Conservation (phyloP, 2,113 vertebrate species). For the Misgurnus mizolepis region DNA sequence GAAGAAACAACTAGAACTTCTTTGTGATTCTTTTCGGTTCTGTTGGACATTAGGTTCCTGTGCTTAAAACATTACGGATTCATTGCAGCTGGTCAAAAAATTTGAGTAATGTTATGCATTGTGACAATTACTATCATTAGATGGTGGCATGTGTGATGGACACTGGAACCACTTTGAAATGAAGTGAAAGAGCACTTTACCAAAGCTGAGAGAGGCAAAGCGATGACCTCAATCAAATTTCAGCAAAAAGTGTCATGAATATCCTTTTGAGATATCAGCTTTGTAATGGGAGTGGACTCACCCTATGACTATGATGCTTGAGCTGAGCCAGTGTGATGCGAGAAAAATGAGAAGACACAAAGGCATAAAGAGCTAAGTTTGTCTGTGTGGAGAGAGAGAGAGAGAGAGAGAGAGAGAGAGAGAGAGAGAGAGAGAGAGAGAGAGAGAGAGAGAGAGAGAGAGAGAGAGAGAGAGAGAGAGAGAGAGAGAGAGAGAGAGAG, state of each 20-base stretch:
- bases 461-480: constrained; percentile 16
- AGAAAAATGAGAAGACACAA: background rate
- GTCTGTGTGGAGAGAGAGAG: background rate
- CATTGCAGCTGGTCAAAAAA: background rate
- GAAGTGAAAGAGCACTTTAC: background rate
- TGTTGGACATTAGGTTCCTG: background rate
- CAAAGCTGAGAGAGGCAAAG: background rate
- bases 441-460: background rate
- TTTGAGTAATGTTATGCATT: background rate
- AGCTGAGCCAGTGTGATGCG: background rate
- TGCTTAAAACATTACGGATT: background rate
- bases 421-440: background rate
- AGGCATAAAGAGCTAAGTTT: background rate
- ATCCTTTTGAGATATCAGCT: background rate
- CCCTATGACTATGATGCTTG: background rate
- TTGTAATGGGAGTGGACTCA: background rate
- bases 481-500: constrained; percentile 18
- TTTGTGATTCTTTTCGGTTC: background rate
- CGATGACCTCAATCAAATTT: background rate
- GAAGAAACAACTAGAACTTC: background rate
- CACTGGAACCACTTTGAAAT: background rate
- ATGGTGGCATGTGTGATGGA: too few relatives aligned
- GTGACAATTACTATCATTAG: background rate
- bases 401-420: background rate
- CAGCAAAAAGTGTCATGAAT: background rate